Evolutionary conservation across 2,113 vertebrate species (phyloP).

Genomic region (Spea bombifrons): DNA sequence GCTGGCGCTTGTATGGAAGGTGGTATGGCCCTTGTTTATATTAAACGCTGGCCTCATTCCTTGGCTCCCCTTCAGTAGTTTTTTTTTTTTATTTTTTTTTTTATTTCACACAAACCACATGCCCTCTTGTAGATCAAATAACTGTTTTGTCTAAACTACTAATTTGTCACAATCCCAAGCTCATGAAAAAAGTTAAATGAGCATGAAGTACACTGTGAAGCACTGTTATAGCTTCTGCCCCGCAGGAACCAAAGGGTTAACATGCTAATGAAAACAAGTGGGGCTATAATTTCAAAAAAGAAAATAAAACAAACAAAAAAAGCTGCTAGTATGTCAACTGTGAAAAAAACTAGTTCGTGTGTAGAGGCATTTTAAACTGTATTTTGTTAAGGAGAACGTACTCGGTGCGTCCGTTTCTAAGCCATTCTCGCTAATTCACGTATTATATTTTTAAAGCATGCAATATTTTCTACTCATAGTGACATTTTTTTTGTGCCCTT

Average conservation of each 20-base stretch:
- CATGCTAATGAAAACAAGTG: slow-evolving; percentile 18
- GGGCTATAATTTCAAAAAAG: not conserved
- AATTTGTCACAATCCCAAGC: slow-evolving; percentile 3
- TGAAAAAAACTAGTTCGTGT: slow-evolving; percentile 18
- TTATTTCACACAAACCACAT: not conserved
- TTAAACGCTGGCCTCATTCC: not conserved
- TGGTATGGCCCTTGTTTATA: not conserved
- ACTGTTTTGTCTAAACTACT: not conserved
- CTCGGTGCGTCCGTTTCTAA: no score
- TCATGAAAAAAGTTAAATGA: slow-evolving; percentile 12
- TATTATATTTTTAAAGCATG: no score
- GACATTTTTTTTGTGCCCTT: no score
- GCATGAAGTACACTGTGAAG: slow-evolving; percentile 44
- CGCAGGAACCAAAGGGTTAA: slow-evolving; percentile 40
- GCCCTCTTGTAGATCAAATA: not conserved
- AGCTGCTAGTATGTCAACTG: slow-evolving; percentile 33
- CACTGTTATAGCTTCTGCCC: slow-evolving; percentile 13
- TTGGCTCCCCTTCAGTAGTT: not conserved
- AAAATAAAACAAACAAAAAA: not conserved
- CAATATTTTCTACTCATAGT: no score
- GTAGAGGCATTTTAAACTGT: slow-evolving; percentile 3
- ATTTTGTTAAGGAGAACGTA: not conserved
- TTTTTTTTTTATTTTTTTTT: not conserved
- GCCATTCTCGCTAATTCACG: no score
- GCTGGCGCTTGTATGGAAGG: not conserved